These are phyloP conservation scores for Apamea sordens DNA, from an alignment of 2,888 invertebrate genomes.

Conservation along the genomic window DNA sequence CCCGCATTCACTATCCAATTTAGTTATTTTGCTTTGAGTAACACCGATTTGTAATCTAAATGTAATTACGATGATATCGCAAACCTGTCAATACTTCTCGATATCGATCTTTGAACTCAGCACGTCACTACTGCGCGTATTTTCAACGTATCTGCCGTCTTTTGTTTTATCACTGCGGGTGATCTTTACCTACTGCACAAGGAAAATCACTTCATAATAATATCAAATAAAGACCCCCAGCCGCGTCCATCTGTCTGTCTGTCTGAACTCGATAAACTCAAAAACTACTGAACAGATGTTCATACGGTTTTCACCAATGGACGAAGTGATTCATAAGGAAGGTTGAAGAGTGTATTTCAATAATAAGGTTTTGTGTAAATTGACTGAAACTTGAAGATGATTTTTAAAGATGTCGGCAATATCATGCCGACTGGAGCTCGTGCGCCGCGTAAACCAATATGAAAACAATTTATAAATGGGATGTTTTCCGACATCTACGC, in stretches of 20 bases:
- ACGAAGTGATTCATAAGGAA: no score
- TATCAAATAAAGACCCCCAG: neutral
- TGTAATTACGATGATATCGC: constrained; percentile 40
- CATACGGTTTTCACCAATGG: no score
- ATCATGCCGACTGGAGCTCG: no score
- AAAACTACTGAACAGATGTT: no score
- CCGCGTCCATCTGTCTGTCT: neutral
- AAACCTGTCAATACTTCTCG: constrained; percentile 35
- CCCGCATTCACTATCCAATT: constrained; percentile 3
- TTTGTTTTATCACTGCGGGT: constrained; percentile 11
- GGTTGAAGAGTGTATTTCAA: no score
- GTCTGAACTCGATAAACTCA: neutral
- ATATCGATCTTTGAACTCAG: constrained; percentile 43
- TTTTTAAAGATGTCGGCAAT: no score
- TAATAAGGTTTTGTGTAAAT: no score
- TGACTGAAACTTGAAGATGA: no score
- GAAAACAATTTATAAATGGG: no score
- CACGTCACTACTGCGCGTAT: constrained; percentile 19
- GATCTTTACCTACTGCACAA: neutral
- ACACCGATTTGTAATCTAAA: constrained; percentile 24
- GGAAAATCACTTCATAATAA: neutral
- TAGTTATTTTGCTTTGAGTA: constrained; percentile 10
- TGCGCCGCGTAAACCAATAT: no score
- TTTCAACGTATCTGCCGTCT: neutral
- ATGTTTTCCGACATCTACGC: no score